phyloP scores from a whole-genome alignment of 2,888 invertebrate genomes.

The Ophion costatus region DNA sequence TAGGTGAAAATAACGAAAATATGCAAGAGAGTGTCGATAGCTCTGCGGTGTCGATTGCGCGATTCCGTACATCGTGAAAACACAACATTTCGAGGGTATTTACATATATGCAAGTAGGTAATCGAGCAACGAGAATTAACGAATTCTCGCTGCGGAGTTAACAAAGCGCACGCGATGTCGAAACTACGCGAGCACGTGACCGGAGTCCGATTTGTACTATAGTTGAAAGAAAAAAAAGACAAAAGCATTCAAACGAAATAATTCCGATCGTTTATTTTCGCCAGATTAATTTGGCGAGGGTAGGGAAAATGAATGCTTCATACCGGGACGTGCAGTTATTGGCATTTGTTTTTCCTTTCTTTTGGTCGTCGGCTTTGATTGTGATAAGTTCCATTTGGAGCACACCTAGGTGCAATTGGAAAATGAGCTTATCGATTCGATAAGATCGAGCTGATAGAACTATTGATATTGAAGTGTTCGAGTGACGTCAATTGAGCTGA shows the following conservation, averaged over 20 bases:
- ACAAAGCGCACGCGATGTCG: slow-evolving; percentile 37
- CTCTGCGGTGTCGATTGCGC: slow-evolving; percentile 15
- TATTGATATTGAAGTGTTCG: no score
- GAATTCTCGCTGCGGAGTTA: slow-evolving; percentile 11
- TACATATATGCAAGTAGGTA: slow-evolving; percentile 18
- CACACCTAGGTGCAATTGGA: no score
- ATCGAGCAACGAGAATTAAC: slow-evolving; percentile 41
- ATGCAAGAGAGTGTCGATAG: slow-evolving; percentile 9
- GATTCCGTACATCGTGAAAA: slow-evolving; percentile 25
- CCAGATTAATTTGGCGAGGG: no score
- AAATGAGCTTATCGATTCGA: no score
- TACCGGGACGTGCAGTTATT: no score
- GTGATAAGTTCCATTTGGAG: no score
- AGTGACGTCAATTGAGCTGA: no score
- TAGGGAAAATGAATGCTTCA: no score
- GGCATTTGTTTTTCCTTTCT: no score
- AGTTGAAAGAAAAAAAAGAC: slow-evolving; percentile 15
- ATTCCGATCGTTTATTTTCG: no score
- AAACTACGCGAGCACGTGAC: slow-evolving; percentile 43
- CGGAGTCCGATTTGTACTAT: slow-evolving; percentile 47
- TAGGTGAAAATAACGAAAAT: slow-evolving; percentile 36
- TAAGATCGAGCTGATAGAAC: no score
- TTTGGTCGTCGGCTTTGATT: no score
- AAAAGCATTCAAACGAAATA: not conserved
- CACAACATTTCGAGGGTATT: not conserved